A percentile compares a stretch with the other conserved stretches of the same genome.
Evolutionary conservation across 2,888 invertebrate species (phyloP).

Genomic region (Drosophila longiperda): DNA sequence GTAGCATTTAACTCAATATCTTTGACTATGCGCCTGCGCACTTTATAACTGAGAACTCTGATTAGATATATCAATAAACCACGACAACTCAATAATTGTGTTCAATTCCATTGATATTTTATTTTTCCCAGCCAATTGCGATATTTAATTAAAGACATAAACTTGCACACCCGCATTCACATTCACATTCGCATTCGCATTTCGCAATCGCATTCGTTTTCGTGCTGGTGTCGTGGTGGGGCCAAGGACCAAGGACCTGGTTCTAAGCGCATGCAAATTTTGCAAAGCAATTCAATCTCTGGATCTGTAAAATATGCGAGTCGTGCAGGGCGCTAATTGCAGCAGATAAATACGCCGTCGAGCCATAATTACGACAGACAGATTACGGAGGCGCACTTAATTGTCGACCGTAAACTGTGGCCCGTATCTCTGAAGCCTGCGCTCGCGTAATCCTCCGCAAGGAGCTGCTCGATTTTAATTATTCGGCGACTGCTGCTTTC

Average conservation of each 20-base stretch:
- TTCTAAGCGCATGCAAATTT: constrained; percentile 63
- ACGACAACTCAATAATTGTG: constrained; percentile 1
- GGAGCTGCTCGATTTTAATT: constrained; percentile 75
- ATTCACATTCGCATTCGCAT: background rate
- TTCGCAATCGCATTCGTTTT: background rate
- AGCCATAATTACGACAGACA: constrained; percentile 82
- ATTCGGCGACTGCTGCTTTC: constrained; percentile 63
- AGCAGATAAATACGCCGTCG: constrained; percentile 77
- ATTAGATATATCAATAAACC: constrained; percentile 11
- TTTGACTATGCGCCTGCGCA: background rate
- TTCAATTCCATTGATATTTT: background rate
- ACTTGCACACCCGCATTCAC: constrained; percentile 18
- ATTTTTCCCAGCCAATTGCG: constrained; percentile 2
- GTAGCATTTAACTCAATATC: background rate
- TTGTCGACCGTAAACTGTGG: constrained; percentile 77
- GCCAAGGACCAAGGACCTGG: constrained; percentile 15
- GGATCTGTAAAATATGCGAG: constrained; percentile 75
- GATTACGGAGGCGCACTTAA: constrained; percentile 76
- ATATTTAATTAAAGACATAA: constrained; percentile 60
- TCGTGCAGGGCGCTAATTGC: constrained; percentile 75
- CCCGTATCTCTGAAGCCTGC: constrained; percentile 55
- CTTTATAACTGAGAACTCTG: background rate
- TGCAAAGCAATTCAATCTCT: constrained; percentile 66
- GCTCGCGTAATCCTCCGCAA: constrained; percentile 49
- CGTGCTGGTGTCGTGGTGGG: constrained; percentile 2